Conservation (phyloP, 2,888 invertebrate genomes). For the Sipunculus nudus region DNA sequence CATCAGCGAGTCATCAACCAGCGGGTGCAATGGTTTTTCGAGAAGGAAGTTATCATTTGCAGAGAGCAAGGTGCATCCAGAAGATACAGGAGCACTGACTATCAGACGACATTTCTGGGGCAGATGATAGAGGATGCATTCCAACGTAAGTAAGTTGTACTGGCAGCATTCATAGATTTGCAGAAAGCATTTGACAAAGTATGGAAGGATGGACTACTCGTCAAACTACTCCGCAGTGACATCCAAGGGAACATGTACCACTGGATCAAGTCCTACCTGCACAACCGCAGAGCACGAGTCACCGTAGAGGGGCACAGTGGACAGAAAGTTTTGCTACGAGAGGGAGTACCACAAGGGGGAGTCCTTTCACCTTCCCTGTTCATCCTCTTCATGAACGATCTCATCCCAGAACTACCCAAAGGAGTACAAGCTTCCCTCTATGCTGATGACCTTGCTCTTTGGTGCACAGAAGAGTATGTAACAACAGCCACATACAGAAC, state of each 20-base stretch:
- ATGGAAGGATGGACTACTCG: constrained; percentile 24
- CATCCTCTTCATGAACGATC: neutral
- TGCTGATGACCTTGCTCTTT: constrained; percentile 29
- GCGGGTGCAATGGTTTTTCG: neutral
- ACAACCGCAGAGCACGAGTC: neutral
- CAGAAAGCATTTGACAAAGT: constrained; percentile 28
- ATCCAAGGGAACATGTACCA: neutral
- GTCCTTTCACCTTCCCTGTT: neutral
- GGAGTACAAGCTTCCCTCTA: constrained; percentile 24
- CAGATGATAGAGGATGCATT: constrained; percentile 19
- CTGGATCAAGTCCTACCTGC: neutral
- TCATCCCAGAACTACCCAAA: constrained; percentile 10
- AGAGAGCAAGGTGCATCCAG: neutral
- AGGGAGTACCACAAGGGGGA: neutral
- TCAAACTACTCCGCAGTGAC: constrained; percentile 9
- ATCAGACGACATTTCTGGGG: constrained; percentile 21
- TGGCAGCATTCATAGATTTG: constrained; percentile 14
- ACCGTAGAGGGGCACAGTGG: neutral
- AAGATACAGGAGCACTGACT: neutral
- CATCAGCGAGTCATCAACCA: neutral
- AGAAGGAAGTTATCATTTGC: neutral
- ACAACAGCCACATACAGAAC: constrained; percentile 22
- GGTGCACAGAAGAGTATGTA: constrained; percentile 31
- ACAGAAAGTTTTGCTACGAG: neutral
- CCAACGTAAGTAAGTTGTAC: constrained; percentile 14